These are phyloP conservation scores for Ashinkailepas kermadecensis DNA, from an alignment of 2,888 invertebrate genomes.

Conservation along the genomic window DNA sequence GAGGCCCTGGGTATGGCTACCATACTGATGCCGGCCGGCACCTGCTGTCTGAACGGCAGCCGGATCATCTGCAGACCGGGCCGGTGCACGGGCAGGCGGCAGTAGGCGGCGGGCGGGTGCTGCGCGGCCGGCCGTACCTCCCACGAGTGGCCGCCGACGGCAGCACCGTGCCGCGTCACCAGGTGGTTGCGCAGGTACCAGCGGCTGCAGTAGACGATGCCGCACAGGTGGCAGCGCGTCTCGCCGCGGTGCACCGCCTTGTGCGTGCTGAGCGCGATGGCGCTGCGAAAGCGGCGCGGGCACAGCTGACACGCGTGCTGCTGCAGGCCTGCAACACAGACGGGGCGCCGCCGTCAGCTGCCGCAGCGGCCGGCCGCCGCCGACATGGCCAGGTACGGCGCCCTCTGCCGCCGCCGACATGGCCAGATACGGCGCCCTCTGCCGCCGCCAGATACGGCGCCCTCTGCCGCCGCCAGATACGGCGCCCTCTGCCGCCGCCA, in stretches of 20 bases:
- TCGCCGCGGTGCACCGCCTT: constrained; percentile 12
- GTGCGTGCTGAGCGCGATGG: constrained; percentile 16
- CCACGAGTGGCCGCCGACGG: background rate
- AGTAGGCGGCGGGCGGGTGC: too few relatives aligned
- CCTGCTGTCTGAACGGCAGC: too few relatives aligned
- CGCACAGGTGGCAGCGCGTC: constrained; percentile 7
- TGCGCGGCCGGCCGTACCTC: too few relatives aligned
- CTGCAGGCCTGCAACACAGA: background rate
- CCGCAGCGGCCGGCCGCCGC: background rate
- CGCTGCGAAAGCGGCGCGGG: background rate
- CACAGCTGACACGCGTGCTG: background rate
- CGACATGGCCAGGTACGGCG: background rate
- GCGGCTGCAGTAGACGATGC: constrained; percentile 48
- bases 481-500: too few relatives aligned
- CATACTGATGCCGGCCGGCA: too few relatives aligned
- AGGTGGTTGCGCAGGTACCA: constrained; percentile 95
- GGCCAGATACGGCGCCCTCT: too few relatives aligned
- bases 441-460: background rate
- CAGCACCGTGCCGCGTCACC: constrained; percentile 58
- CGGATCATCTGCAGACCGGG: too few relatives aligned
- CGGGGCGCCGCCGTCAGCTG: background rate
- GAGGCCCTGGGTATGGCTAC: too few relatives aligned
- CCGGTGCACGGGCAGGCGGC: too few relatives aligned
- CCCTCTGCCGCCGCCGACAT: background rate
- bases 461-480: too few relatives aligned